These are phyloP conservation scores for Tragelaphus oryx DNA, from an alignment of 2,797 vertebrate species.

Conservation along the genomic window DNA sequence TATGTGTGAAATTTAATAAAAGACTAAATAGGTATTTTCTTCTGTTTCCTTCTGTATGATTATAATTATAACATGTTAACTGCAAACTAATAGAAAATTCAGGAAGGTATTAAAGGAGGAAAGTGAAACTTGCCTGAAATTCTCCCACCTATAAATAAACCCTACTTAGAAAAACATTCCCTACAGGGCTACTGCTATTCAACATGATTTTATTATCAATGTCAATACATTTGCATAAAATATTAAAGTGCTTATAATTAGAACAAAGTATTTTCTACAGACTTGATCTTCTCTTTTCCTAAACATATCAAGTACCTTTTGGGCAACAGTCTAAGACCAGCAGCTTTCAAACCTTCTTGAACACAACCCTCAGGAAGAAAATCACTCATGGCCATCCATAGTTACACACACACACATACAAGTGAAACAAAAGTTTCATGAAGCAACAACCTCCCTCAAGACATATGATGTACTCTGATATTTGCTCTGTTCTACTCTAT, in stretches of 20 bases:
- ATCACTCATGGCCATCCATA: neutral
- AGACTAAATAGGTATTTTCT: neutral
- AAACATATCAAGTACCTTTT: neutral
- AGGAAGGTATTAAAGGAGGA: neutral
- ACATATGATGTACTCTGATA: neutral
- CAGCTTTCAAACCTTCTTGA: neutral
- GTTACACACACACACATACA: neutral
- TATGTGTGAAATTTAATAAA: neutral
- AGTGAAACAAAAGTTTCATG: neutral
- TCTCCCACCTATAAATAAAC: neutral
- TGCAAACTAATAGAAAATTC: neutral
- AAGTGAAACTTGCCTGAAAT: neutral
- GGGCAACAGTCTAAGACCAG: neutral
- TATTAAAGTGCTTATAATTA: neutral
- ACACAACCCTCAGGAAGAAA: neutral
- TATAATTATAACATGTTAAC: constrained; percentile 10
- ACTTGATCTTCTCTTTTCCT: neutral
- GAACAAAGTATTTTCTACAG: neutral
- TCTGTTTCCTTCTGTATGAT: neutral
- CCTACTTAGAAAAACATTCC: neutral
- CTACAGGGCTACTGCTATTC: neutral
- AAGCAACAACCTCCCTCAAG: neutral
- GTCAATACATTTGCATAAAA: neutral
- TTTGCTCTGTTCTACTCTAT: neutral
- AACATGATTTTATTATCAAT: constrained; percentile 16